A percentile compares a stretch with the other conserved stretches of the same genome.
Evolutionary conservation across 1,140 invertebrate species (phyloP).

Genomic region (Caligus rogercresseyi): DNA sequence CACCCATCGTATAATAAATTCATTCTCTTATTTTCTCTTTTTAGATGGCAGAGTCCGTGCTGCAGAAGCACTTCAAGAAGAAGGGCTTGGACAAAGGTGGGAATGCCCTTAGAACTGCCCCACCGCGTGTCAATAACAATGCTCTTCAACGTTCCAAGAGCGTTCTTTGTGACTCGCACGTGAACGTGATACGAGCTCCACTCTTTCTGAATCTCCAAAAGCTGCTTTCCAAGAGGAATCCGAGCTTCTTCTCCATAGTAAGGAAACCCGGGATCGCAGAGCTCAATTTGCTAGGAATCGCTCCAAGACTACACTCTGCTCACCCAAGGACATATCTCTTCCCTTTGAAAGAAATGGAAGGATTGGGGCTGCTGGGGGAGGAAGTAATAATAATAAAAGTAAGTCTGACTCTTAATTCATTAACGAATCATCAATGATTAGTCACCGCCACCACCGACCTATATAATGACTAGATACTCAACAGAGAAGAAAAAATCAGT

Average conservation of each 20-base stretch:
- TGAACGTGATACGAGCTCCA: neutral
- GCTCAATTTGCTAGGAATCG: neutral
- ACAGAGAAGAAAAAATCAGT: no score
- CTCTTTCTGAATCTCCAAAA: neutral
- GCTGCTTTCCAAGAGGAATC: neutral
- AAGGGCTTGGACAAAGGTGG: neutral
- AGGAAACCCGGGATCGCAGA: neutral
- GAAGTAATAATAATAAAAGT: no score
- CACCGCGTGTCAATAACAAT: neutral
- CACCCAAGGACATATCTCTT: neutral
- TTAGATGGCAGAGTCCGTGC: neutral
- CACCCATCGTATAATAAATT: neutral
- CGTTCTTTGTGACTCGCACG: neutral
- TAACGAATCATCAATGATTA: no score
- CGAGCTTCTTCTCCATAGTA: neutral
- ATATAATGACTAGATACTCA: no score
- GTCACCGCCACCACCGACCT: no score
- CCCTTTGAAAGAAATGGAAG: no score
- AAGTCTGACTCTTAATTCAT: no score
- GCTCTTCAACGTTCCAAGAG: neutral
- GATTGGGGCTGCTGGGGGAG: no score
- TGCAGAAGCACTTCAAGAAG: neutral
- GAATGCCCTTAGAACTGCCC: no score
- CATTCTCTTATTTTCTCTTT: no score
- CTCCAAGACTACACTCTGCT: neutral